Conservation (phyloP, 2,888 invertebrate genomes). For the Ophonus ardosiacus region DNA sequence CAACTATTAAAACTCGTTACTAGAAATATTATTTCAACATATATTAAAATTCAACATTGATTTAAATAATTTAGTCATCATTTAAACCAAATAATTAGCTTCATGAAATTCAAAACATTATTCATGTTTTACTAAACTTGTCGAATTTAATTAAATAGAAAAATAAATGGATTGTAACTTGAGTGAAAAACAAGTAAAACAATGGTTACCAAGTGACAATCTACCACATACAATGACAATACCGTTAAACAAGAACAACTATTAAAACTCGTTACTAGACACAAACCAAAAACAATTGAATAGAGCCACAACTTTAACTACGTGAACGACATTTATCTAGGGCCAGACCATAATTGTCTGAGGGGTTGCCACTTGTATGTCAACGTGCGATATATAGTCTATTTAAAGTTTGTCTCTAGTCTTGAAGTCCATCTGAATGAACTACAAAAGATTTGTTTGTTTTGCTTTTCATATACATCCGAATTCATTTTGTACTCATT, state of each 20-base stretch:
- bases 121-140: background rate
- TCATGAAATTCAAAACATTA: background rate
- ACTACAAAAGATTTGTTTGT: background rate
- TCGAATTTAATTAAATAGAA: background rate
- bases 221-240: constrained; percentile 36
- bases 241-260: constrained; percentile 21
- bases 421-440: background rate
- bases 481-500: too few relatives aligned
- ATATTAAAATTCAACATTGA: too few relatives aligned
- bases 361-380: background rate
- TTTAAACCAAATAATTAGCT: background rate
- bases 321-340: constrained; percentile 23
- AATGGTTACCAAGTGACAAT: constrained; percentile 22
- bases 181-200: background rate
- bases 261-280: constrained; percentile 15
- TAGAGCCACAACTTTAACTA: constrained; percentile 26
- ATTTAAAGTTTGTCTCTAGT: background rate
- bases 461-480: background rate
- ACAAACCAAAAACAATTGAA: constrained; percentile 13
- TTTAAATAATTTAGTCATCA: too few relatives aligned
- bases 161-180: constrained; percentile 9
- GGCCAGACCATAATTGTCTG: background rate
- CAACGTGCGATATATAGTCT: background rate
- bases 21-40: too few relatives aligned
- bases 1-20: constrained; percentile 29